These are phyloP conservation scores for Deroplatys truncata DNA, from an alignment of 2,888 invertebrate species.

Conservation along the genomic window DNA sequence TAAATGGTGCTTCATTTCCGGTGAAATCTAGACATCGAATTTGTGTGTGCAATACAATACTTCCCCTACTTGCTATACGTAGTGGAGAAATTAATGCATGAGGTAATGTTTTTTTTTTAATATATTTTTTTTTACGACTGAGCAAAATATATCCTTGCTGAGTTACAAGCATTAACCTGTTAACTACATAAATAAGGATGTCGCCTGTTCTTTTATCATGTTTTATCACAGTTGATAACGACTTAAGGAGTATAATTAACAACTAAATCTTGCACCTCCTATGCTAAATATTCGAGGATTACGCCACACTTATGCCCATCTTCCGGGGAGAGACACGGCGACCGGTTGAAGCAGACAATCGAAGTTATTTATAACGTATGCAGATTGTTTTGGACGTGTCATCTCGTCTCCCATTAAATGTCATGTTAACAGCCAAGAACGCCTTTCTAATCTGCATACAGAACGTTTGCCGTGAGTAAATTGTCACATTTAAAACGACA, in stretches of 20 bases:
- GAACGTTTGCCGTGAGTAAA: not conserved
- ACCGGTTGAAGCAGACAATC: not conserved
- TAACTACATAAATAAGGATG: too few species aligned
- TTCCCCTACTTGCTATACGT: too few species aligned
- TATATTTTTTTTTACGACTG: too few species aligned
- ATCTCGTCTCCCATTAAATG: not conserved
- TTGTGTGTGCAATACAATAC: too few species aligned
- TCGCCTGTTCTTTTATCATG: too few species aligned
- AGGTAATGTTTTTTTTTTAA: too few species aligned
- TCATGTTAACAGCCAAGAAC: not conserved
- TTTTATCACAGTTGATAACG: not conserved
- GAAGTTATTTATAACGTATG: not conserved
- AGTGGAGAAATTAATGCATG: too few species aligned
- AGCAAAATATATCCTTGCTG: too few species aligned
- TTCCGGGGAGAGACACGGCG: not conserved
- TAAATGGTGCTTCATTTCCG: too few species aligned
- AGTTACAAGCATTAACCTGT: too few species aligned
- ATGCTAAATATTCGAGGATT: not conserved
- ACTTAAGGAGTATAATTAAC: not conserved
- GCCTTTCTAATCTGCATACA: not conserved
- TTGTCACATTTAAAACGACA: not conserved
- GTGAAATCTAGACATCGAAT: too few species aligned
- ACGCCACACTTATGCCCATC: not conserved
- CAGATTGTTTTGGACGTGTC: not conserved
- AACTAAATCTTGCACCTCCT: not conserved